Evolutionary conservation across 2,797 vertebrate genomes (phyloP).

Genomic region (Acanthornis magna): DNA sequence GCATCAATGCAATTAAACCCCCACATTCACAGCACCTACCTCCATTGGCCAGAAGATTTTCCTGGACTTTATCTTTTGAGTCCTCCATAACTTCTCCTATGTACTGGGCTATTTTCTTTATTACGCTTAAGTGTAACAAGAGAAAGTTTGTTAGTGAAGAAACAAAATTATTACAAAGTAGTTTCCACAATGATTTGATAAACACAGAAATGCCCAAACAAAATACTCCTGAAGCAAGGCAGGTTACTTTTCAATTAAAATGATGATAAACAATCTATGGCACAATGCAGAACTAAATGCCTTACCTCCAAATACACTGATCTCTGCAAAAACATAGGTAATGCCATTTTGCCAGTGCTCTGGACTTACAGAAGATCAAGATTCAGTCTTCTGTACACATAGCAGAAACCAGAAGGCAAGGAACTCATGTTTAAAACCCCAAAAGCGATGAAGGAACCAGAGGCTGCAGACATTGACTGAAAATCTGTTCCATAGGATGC

Average conservation of each 20-base stretch:
- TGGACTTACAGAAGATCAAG: background rate
- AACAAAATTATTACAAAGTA: background rate
- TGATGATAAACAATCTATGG: background rate
- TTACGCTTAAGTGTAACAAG: conserved; percentile 77
- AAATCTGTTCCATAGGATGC: background rate
- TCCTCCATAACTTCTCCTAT: conserved; percentile 91
- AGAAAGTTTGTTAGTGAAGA: conserved; percentile 28
- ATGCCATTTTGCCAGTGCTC: background rate
- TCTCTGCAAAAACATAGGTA: background rate
- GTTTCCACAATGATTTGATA: background rate
- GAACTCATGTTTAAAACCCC: background rate
- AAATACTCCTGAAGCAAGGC: background rate
- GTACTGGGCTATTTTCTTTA: conserved; percentile 87
- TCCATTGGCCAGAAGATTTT: conserved; percentile 87
- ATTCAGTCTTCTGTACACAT: background rate
- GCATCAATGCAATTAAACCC: background rate
- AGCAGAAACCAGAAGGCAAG: background rate
- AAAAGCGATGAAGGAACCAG: background rate
- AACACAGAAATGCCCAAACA: background rate
- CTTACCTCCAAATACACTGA: background rate
- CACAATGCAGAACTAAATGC: background rate
- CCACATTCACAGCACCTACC: conserved; percentile 74
- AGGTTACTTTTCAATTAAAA: background rate
- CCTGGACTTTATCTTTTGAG: conserved; percentile 84
- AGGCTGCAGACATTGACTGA: background rate